These are phyloP conservation scores for Polietes domitor DNA, from an alignment of 2,888 invertebrate genomes.

Conservation along the genomic window DNA sequence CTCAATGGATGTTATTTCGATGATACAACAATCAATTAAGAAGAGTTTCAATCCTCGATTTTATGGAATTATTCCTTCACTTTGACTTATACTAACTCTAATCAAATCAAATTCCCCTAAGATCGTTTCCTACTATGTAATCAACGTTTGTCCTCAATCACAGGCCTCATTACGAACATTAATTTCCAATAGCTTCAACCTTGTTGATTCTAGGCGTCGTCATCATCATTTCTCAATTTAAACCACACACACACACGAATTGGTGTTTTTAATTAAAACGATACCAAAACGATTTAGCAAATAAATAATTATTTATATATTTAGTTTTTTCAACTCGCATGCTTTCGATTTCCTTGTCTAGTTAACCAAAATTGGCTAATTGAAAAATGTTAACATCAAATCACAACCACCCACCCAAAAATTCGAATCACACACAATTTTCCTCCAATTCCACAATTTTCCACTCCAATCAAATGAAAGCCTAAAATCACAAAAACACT, in stretches of 20 bases:
- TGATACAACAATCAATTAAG: too few species aligned
- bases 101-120: too few species aligned
- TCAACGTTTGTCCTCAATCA: neutral
- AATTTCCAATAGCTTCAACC: neutral
- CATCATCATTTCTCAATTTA: neutral
- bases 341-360: conserved; percentile 62
- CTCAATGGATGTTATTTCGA: too few species aligned
- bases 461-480: neutral
- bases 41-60: too few species aligned
- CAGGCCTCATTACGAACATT: neutral
- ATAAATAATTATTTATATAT: neutral
- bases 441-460: neutral
- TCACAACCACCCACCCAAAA: conserved; percentile 8
- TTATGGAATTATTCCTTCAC: too few species aligned
- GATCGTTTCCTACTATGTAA: too few species aligned
- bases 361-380: conserved; percentile 66
- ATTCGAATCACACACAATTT: neutral
- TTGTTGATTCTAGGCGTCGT: neutral
- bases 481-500: neutral
- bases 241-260: neutral
- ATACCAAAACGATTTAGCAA: neutral
- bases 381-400: conserved; percentile 50
- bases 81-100: too few species aligned
- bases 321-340: neutral
- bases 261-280: neutral